Percentiles rank a stretch among this genome's conserved stretches.
phyloP scores from a whole-genome alignment of 2,888 invertebrate genomes.

The Abscondita cerata region DNA sequence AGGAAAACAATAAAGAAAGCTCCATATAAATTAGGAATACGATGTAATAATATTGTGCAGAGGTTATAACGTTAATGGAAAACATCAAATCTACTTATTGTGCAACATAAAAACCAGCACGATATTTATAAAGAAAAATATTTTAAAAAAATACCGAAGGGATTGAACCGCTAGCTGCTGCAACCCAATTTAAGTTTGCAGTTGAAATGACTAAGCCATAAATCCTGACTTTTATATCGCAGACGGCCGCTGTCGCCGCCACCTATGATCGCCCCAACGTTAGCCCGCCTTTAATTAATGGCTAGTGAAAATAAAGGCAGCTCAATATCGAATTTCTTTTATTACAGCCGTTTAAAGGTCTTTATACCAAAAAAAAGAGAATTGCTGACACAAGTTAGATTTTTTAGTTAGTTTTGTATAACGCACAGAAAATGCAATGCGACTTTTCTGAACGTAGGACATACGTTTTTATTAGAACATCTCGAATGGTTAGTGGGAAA shows the following conservation, averaged over 20 bases:
- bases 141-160: conserved; percentile 1
- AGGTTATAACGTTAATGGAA: conserved; percentile 3
- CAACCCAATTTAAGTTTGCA: conserved; percentile 32
- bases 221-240: conserved; percentile 52
- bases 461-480: too few species aligned
- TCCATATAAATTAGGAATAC: conserved; percentile 35
- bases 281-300: conserved; percentile 52
- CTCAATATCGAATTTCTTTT: conserved; percentile 41
- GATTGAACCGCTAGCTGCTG: conserved; percentile 21
- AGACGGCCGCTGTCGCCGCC: conserved; percentile 50
- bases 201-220: conserved; percentile 41
- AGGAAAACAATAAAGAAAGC: conserved; percentile 36
- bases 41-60: conserved; percentile 19
- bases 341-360: conserved; percentile 27
- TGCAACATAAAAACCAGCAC: too few species aligned
- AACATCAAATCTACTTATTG: conserved; percentile 1
- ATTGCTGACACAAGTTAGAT: conserved; percentile 21
- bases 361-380: conserved; percentile 21
- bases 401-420: conserved; percentile 1
- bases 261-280: conserved; percentile 50
- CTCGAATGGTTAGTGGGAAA: too few species aligned
- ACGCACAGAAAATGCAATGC: neutral
- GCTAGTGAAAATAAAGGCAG: conserved; percentile 49
- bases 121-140: neutral
- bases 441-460: neutral